phyloP scores from a whole-genome alignment of 2,888 invertebrate species.

The Listrodromus nycthemerus region DNA sequence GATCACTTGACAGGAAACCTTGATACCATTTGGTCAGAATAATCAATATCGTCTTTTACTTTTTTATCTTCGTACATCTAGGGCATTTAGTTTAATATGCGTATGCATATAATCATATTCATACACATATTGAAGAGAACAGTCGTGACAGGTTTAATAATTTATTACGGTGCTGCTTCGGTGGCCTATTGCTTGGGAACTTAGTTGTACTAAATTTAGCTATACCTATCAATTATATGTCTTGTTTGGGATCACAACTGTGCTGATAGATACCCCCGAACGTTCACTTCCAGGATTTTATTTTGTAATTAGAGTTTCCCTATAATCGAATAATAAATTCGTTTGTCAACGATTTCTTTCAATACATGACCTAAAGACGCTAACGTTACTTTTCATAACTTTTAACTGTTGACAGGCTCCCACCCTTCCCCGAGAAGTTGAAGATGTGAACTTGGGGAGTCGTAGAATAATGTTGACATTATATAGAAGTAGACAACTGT shows the following conservation, averaged over 20 bases:
- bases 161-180: constrained; percentile 80
- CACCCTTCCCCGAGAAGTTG: background rate
- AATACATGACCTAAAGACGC: too few species aligned
- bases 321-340: background rate
- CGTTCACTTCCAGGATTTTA: constrained; percentile 5
- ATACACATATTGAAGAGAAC: constrained; percentile 69
- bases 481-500: background rate
- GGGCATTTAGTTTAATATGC: constrained; percentile 63
- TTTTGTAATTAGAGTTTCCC: background rate
- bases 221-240: constrained; percentile 74
- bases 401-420: too few species aligned
- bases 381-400: too few species aligned
- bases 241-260: constrained; percentile 74
- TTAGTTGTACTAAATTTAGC: constrained; percentile 76
- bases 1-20: background rate
- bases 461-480: background rate
- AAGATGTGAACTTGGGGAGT: background rate
- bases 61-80: constrained; percentile 75
- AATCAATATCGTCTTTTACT: background rate
- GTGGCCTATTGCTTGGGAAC: constrained; percentile 80
- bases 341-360: background rate
- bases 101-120: constrained; percentile 65
- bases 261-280: constrained; percentile 37
- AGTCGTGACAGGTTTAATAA: constrained; percentile 78
- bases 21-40: background rate